A percentile compares a stretch with the other conserved stretches of the same genome.
phyloP scores from a whole-genome alignment of 2,888 invertebrate species.

The Acleris sparsana region DNA sequence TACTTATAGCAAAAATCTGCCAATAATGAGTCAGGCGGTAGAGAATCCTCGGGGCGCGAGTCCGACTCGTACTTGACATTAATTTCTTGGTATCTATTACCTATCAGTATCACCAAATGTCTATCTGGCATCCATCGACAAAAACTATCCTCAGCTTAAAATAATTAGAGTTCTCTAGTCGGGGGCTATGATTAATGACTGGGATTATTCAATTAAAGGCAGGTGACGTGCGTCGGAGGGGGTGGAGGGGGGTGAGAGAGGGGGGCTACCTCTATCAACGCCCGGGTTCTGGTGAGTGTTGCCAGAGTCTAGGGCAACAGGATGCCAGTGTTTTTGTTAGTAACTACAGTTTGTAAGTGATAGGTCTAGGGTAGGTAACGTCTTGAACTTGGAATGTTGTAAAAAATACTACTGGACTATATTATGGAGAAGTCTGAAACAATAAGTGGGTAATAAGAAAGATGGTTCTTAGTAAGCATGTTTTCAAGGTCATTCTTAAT shows the following conservation, averaged over 20 bases:
- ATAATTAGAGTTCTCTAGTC: conserved; percentile 79
- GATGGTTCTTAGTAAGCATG: no score
- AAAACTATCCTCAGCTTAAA: conserved; percentile 55
- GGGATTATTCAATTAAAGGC: conserved; percentile 83
- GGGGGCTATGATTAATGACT: conserved; percentile 80
- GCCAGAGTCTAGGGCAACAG: conserved; percentile 6
- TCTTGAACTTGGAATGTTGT: no score
- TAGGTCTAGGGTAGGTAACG: neutral
- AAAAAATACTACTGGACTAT: no score
- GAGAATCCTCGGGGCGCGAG: no score
- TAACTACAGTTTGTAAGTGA: neutral
- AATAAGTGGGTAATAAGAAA: no score
- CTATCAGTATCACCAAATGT: neutral
- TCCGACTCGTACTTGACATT: neutral
- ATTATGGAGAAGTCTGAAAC: no score
- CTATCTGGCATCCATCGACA: conserved; percentile 43
- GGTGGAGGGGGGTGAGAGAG: conserved; percentile 26
- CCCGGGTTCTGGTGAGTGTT: conserved; percentile 49
- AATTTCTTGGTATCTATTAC: neutral
- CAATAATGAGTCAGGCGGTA: no score
- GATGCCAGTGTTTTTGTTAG: neutral
- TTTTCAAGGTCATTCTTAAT: no score
- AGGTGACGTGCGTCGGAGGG: conserved; percentile 63
- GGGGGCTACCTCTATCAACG: conserved; percentile 55
- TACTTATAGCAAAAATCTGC: no score